These are phyloP conservation scores for Setipinna tenuifilis DNA, from an alignment of 2,797 vertebrate genomes.

Conservation along the genomic window DNA sequence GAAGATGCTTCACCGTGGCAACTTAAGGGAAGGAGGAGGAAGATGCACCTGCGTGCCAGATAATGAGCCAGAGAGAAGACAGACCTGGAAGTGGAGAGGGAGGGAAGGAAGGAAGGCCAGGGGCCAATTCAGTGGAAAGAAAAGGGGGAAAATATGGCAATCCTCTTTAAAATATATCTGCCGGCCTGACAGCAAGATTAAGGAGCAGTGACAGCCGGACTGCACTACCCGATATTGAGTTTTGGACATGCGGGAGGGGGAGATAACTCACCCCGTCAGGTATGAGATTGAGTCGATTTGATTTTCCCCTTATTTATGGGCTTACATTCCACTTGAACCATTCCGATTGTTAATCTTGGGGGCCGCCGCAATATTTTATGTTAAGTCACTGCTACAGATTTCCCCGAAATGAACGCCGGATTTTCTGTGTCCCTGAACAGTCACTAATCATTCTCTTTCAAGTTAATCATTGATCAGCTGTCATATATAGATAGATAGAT, in stretches of 20 bases:
- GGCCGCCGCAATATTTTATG: conserved; percentile 53
- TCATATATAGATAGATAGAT: not conserved
- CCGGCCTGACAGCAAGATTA: conserved; percentile 69
- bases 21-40: not conserved
- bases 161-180: conserved; percentile 67
- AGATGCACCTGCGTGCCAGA: not conserved
- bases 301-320: conserved; percentile 62
- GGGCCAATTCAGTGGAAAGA: conserved; percentile 52
- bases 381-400: conserved; percentile 51
- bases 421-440: not conserved
- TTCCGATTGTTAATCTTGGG: conserved; percentile 57
- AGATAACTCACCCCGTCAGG: conserved; percentile 69
- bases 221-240: conserved; percentile 72
- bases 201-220: conserved; percentile 69
- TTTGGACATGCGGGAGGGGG: conserved; percentile 61
- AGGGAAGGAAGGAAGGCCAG: not conserved
- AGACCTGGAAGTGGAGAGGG: not conserved
- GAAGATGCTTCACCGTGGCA: no score
- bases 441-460: conserved; percentile 14
- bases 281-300: conserved; percentile 60
- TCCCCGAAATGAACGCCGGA: conserved; percentile 41
- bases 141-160: conserved; percentile 61
- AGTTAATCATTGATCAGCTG: conserved; percentile 24
- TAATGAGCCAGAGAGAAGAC: not conserved
- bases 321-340: conserved; percentile 49